These are phyloP conservation scores for Dissostichus mawsoni DNA, from an alignment of 2,113 vertebrate genomes.

Conservation along the genomic window DNA sequence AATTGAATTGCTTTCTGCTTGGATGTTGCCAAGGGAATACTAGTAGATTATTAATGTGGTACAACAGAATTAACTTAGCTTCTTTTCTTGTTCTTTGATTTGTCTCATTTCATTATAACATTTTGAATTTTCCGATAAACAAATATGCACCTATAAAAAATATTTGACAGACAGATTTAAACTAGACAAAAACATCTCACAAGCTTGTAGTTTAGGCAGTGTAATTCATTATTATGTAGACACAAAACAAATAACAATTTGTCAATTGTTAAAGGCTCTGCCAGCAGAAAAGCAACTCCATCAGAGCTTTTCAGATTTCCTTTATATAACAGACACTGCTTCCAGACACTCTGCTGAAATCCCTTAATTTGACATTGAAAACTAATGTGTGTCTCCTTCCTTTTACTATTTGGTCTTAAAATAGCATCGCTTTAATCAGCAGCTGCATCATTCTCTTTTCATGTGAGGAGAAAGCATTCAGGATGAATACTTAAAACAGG, in stretches of 20 bases:
- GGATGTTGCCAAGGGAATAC: slow-evolving; percentile 59
- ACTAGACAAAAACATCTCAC: background rate
- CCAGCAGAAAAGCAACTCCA: slow-evolving; percentile 66
- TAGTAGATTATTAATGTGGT: slow-evolving; percentile 69
- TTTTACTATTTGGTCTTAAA: slow-evolving; percentile 57
- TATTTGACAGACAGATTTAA: background rate
- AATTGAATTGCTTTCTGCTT: slow-evolving; percentile 69
- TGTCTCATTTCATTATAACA: slow-evolving; percentile 36
- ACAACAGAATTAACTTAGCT: slow-evolving; percentile 66
- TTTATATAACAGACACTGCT: slow-evolving; percentile 31
- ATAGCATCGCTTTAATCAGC: slow-evolving; percentile 55
- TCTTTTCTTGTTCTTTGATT: slow-evolving; percentile 20
- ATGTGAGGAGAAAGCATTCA: slow-evolving; percentile 54
- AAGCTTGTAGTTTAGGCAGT: background rate
- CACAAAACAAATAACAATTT: slow-evolving; percentile 23
- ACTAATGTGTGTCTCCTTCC: slow-evolving; percentile 26
- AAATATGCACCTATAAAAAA: slow-evolving; percentile 8
- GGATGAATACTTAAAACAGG: slow-evolving; percentile 41
- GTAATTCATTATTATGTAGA: slow-evolving; percentile 23
- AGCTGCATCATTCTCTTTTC: slow-evolving; percentile 53
- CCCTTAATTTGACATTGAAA: slow-evolving; percentile 53
- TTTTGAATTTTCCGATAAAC: slow-evolving; percentile 32
- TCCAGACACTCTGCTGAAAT: slow-evolving; percentile 42
- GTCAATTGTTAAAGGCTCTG: slow-evolving; percentile 37
- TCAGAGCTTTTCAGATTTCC: slow-evolving; percentile 70